Evolutionary conservation across 2,888 invertebrate species (phyloP).

Genomic region (Drosophila demipolita): DNA sequence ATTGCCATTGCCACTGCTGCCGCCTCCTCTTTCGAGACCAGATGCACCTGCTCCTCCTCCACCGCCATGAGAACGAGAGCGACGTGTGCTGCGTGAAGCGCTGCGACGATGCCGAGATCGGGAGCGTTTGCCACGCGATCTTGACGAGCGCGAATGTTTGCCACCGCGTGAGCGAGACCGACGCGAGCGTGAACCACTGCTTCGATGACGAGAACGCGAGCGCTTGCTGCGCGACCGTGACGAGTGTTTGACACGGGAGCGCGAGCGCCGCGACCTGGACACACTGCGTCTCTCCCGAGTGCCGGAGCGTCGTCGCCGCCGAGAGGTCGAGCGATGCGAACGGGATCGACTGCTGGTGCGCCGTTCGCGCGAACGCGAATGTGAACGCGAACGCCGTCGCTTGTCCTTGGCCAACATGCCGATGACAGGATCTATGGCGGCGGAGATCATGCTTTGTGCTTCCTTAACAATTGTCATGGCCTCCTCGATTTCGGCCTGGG

Average conservation of each 20-base stretch:
- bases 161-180: slow-evolving; percentile 83
- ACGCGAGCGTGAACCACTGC: slow-evolving; percentile 83
- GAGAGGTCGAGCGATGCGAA: slow-evolving; percentile 87
- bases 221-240: slow-evolving; percentile 84
- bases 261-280: slow-evolving; percentile 88
- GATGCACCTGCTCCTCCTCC: slow-evolving; percentile 20
- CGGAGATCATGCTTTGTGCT: slow-evolving; percentile 97
- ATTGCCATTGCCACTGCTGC: slow-evolving; percentile 54
- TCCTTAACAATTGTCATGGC: slow-evolving; percentile 98
- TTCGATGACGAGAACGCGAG: slow-evolving; percentile 86
- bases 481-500: slow-evolving; percentile 97
- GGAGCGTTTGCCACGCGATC: slow-evolving; percentile 85
- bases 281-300: slow-evolving; percentile 85
- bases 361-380: slow-evolving; percentile 87
- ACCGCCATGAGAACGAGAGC: slow-evolving; percentile 69
- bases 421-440: slow-evolving; percentile 96
- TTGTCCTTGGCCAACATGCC: slow-evolving; percentile 95
- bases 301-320: slow-evolving; percentile 86
- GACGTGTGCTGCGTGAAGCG: slow-evolving; percentile 76
- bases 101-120: slow-evolving; percentile 86
- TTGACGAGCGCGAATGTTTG: slow-evolving; percentile 85
- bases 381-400: slow-evolving; percentile 86
- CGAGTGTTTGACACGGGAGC: slow-evolving; percentile 84
- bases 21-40: slow-evolving; percentile 7
- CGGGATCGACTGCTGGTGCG: slow-evolving; percentile 88